Evolutionary conservation across 2,888 invertebrate genomes (phyloP).

Genomic region (Athalia circularis): DNA sequence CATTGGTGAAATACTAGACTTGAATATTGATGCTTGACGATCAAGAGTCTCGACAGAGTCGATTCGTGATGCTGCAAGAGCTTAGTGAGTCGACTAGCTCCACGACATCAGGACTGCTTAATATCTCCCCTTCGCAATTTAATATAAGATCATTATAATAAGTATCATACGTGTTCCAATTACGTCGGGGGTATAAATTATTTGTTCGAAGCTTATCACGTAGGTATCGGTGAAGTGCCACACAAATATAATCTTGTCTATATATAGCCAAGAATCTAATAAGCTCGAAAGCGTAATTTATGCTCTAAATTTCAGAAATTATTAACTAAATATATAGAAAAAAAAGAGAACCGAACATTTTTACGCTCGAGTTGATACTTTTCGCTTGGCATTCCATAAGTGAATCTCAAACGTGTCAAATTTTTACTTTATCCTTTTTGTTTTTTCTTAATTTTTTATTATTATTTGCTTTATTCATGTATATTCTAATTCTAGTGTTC

Average conservation of each 20-base stretch:
- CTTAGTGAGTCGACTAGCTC: too few species aligned
- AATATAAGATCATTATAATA: constrained; percentile 14
- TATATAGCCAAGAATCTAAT: constrained; percentile 1
- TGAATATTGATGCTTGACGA: too few species aligned
- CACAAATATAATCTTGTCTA: constrained; percentile 1
- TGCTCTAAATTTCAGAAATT: constrained; percentile 17
- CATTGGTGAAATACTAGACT: too few species aligned
- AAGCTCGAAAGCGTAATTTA: background rate
- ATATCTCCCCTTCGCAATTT: background rate
- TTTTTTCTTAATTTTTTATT: background rate
- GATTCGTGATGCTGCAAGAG: too few species aligned
- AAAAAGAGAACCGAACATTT: background rate
- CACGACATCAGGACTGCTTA: too few species aligned
- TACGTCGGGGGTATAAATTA: constrained; percentile 20
- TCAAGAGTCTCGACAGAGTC: too few species aligned
- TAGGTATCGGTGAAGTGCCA: constrained; percentile 14
- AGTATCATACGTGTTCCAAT: constrained; percentile 1
- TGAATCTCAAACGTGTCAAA: constrained; percentile 17
- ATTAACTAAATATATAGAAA: background rate
- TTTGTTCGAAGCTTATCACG: constrained; percentile 6
- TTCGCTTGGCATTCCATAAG: constrained; percentile 19
- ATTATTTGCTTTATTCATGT: background rate
- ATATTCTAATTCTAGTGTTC: constrained; percentile 12
- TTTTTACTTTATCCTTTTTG: too few species aligned
- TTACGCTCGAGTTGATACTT: constrained; percentile 17